Percentiles rank a stretch among this genome's conserved stretches.
Conservation (phyloP, 2,888 invertebrate species). For the Melieria crassipennis region DNA sequence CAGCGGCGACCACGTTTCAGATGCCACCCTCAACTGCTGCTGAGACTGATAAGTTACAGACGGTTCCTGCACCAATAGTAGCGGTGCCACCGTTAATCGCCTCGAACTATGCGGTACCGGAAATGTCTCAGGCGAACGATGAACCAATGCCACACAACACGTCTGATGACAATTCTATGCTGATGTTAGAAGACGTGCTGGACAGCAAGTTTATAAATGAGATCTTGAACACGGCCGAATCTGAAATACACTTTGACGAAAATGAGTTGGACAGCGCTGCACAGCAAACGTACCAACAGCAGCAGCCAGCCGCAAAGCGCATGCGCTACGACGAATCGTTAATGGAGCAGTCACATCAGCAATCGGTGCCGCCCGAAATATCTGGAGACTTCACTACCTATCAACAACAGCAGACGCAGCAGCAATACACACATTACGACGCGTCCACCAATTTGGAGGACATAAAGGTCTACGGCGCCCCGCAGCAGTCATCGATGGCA, state of each 20-base stretch:
- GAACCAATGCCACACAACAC: conserved; percentile 51
- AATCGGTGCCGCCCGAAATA: conserved; percentile 17
- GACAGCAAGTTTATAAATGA: conserved; percentile 63
- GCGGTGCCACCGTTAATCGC: conserved; percentile 1
- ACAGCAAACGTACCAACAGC: conserved; percentile 36
- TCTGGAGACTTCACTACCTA: conserved; percentile 46
- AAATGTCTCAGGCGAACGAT: conserved; percentile 42
- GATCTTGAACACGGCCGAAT: conserved; percentile 56
- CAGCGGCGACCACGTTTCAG: conserved; percentile 14
- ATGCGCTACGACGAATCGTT: conserved; percentile 55
- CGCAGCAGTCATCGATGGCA: conserved; percentile 8
- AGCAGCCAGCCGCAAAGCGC: conserved; percentile 47
- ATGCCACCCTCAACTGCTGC: conserved; percentile 7
- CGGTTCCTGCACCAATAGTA: background rate
- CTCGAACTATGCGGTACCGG: conserved; percentile 23
- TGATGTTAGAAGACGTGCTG: conserved; percentile 61
- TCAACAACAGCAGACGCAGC: conserved; percentile 45
- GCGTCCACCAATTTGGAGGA: conserved; percentile 26
- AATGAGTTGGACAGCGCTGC: conserved; percentile 51
- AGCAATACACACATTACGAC: conserved; percentile 39
- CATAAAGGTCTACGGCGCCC: conserved; percentile 40
- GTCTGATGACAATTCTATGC: conserved; percentile 60
- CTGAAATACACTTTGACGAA: conserved; percentile 58
- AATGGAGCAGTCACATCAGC: conserved; percentile 9
- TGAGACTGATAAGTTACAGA: conserved; percentile 9